Evolutionary conservation across 1,140 invertebrate species (phyloP).

Genomic region (Cyclargus thomasi): DNA sequence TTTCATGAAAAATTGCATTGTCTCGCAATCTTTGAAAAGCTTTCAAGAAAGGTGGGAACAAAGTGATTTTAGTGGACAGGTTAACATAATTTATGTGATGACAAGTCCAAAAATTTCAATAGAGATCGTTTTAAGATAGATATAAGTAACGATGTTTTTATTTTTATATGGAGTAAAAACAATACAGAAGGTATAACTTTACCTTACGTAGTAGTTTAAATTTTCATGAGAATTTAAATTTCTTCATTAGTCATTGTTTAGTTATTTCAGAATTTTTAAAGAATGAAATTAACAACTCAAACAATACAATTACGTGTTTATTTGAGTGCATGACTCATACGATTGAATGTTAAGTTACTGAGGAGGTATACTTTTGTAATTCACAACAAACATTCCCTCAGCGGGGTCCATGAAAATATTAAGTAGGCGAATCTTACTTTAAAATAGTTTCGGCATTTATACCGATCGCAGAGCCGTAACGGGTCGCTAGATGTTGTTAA

Average conservation of each 20-base stretch:
- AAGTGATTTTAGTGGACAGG: neutral
- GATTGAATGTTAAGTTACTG: neutral
- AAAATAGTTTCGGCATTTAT: neutral
- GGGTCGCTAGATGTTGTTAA: neutral
- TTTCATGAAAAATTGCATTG: conserved; percentile 7
- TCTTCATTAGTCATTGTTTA: conserved; percentile 23
- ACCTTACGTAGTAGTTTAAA: conserved; percentile 2
- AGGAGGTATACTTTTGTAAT: conserved; percentile 4
- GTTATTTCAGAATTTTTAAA: conserved; percentile 12
- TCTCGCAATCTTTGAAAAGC: neutral
- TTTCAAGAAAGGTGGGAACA: neutral
- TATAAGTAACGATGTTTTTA: neutral
- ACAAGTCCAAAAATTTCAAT: neutral
- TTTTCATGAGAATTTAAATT: conserved; percentile 54
- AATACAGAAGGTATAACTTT: conserved; percentile 30
- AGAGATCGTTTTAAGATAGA: neutral
- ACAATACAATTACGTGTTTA: conserved; percentile 13
- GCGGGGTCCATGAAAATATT: neutral
- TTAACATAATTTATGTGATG: neutral
- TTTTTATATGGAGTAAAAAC: conserved; percentile 28
- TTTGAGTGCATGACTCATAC: conserved; percentile 7
- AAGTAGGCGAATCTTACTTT: too few relatives aligned
- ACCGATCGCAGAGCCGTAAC: neutral
- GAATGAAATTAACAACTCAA: neutral
- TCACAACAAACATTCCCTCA: neutral